These are phyloP conservation scores for Agonopterix arenella DNA, from an alignment of 2,888 invertebrate species.

Conservation along the genomic window DNA sequence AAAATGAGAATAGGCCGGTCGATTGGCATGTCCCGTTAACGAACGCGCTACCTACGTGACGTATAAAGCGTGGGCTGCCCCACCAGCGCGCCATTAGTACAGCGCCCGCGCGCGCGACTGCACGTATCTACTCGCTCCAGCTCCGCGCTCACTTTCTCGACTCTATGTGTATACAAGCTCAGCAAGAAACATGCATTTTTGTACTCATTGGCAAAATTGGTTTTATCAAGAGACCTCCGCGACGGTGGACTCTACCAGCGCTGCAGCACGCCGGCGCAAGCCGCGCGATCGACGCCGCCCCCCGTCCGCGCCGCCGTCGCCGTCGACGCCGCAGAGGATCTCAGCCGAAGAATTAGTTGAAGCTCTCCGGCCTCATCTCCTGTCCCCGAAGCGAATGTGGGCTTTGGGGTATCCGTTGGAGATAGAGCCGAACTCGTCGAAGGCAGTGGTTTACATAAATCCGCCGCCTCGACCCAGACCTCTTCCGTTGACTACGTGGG, in stretches of 20 bases:
- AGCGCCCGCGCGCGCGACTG: slow-evolving; percentile 71
- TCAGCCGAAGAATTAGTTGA: slow-evolving; percentile 76
- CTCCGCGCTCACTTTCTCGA: slow-evolving; percentile 64
- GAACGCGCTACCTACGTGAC: slow-evolving; percentile 65
- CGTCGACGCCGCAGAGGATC: slow-evolving; percentile 68
- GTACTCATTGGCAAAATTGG: slow-evolving; percentile 66
- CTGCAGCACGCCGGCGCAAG: slow-evolving; percentile 59
- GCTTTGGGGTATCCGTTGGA: slow-evolving; percentile 85
- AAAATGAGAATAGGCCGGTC: slow-evolving; percentile 73
- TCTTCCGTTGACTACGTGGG: slow-evolving; percentile 60
- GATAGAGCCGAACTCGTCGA: slow-evolving; percentile 75
- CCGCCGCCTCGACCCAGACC: slow-evolving; percentile 66
- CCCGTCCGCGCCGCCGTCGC: slow-evolving; percentile 64
- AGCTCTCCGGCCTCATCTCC: slow-evolving; percentile 78
- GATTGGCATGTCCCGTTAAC: slow-evolving; percentile 72
- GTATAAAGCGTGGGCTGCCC: slow-evolving; percentile 72
- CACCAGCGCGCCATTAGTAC: slow-evolving; percentile 70
- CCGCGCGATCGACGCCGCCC: slow-evolving; percentile 58
- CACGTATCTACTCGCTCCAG: slow-evolving; percentile 58
- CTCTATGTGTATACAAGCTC: slow-evolving; percentile 72
- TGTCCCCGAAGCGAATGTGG: slow-evolving; percentile 79
- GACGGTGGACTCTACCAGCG: slow-evolving; percentile 59
- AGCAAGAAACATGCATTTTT: slow-evolving; percentile 65
- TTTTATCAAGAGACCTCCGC: slow-evolving; percentile 70
- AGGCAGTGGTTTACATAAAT: slow-evolving; percentile 79